Percentiles rank a stretch among this genome's conserved stretches.
Conservation (phyloP, 2,888 invertebrate genomes). For the Eucriotettix oculatus region DNA sequence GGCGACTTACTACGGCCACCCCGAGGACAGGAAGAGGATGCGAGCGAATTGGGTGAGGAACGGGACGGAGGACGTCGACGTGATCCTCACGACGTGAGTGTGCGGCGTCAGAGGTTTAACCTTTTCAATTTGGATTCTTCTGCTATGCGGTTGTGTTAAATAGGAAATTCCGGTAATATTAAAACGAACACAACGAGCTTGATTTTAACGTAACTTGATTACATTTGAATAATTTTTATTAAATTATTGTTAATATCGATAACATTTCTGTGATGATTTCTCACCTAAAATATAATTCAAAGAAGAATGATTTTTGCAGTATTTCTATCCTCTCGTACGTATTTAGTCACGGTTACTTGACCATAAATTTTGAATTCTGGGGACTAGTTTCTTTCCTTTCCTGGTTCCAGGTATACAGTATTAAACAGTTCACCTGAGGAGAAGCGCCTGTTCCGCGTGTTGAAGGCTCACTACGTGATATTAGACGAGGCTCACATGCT, state of each 20-base stretch:
- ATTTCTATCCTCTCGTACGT: too few relatives aligned
- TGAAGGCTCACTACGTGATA: slow-evolving; percentile 74
- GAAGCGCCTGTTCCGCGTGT: slow-evolving; percentile 74
- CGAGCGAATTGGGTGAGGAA: slow-evolving; percentile 58
- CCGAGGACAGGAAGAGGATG: slow-evolving; percentile 65
- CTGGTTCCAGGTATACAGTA: slow-evolving; percentile 40
- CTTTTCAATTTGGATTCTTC: too few relatives aligned
- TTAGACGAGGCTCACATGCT: slow-evolving; percentile 98
- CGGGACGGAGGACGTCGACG: slow-evolving; percentile 56
- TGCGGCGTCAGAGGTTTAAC: too few relatives aligned
- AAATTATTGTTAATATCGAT: too few relatives aligned
- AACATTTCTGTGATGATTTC: too few relatives aligned
- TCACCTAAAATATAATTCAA: too few relatives aligned
- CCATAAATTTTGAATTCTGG: too few relatives aligned
- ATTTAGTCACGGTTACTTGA: too few relatives aligned
- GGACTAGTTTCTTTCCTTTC: background rate
- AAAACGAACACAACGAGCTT: too few relatives aligned
- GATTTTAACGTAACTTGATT: background rate
- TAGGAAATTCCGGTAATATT: background rate
- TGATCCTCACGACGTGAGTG: slow-evolving; percentile 75
- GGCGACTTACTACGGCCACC: slow-evolving; percentile 77
- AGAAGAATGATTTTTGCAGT: too few relatives aligned
- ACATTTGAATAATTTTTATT: too few relatives aligned
- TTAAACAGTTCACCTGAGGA: slow-evolving; percentile 76
- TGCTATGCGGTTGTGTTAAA: background rate